Base-by-base conservation (phyloP, 2,888 invertebrate genomes). In the Rhopalosiphum nymphaeae region DNA sequence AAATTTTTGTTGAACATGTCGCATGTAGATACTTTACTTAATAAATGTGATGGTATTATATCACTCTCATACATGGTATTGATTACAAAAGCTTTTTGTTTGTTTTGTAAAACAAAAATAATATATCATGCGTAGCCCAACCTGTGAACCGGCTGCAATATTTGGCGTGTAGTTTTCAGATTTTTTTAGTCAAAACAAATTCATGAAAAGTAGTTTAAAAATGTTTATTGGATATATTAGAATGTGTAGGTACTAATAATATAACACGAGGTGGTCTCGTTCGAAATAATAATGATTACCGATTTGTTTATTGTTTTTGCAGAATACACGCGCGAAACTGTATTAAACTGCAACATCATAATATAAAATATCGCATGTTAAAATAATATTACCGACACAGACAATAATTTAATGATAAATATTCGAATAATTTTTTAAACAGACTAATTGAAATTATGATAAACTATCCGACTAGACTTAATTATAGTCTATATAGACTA, bases 101-200 rank as follows among this genome's bases (percentile, higher is more conserved):
- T 53, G 2, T 78, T 21, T 78, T 78, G 9, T 78, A 42, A 25
- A 36, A 21, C 78, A 42, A 21, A 78, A 78, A 78, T 78, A 78
- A 78, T 78, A 78, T 78, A 36, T 26, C 78, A 78, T 36, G 78
- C 78, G 78, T 36, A 78, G 36, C 78, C 78, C 1, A 36, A 78
- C 36, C 78, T 78, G 78, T 78, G 78, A 78, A 78, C 78, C 78
- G 78, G 36, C 78, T 78, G 36, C 36, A 78, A 46, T 86, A 86
- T 86, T 44, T 46, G 13, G 29, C 29, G 26, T 29, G 86, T 86
- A 26, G 36, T 29, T 86, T 42, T 86, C 46, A 86, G 44, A 46
- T 46, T 61, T 61, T 61, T 61, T 90, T 90, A 90, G 90, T 90
- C 90, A 67, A 90, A 90, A 90, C 61, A 90, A 67, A 46, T 67